Conservation (phyloP, 2,113 vertebrate species). For the Catharus minimus region DNA sequence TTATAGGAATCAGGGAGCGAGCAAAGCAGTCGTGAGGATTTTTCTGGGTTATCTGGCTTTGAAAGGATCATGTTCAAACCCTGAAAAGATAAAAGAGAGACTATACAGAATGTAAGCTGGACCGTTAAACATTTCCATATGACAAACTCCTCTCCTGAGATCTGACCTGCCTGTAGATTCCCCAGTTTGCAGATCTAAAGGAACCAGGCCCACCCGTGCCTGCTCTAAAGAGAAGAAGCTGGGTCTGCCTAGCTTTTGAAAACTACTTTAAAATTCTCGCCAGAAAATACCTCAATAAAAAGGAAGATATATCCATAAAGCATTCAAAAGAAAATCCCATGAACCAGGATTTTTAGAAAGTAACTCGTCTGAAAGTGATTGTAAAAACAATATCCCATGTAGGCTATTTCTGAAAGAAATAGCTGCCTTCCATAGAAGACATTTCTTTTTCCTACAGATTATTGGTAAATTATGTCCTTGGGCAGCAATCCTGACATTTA, state of each 20-base stretch:
- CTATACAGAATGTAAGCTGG: slow-evolving; percentile 71
- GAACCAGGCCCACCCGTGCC: slow-evolving; percentile 39
- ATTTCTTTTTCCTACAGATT: slow-evolving; percentile 30
- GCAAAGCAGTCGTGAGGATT: slow-evolving; percentile 42
- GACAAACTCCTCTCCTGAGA: slow-evolving; percentile 75
- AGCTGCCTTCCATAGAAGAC: neutral
- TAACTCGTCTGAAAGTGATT: slow-evolving; percentile 32
- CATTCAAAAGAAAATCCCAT: slow-evolving; percentile 35
- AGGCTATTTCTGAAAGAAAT: slow-evolving; percentile 44
- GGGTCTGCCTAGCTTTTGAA: slow-evolving; percentile 61
- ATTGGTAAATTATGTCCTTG: slow-evolving; percentile 49
- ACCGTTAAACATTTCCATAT: slow-evolving; percentile 77
- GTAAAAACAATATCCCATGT: slow-evolving; percentile 34
- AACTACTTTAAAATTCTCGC: slow-evolving; percentile 59
- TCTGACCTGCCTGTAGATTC: slow-evolving; percentile 72
- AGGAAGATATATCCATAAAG: slow-evolving; percentile 34
- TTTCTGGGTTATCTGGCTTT: slow-evolving; percentile 79
- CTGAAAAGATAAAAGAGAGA: slow-evolving; percentile 77
- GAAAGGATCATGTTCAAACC: slow-evolving; percentile 80
- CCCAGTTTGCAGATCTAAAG: slow-evolving; percentile 70
- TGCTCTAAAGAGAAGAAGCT: slow-evolving; percentile 31
- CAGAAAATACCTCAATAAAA: slow-evolving; percentile 50
- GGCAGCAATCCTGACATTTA: slow-evolving; percentile 35
- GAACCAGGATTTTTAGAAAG: slow-evolving; percentile 21
- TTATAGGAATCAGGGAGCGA: slow-evolving; percentile 50